A percentile compares a stretch with the other conserved stretches of the same genome.
Conservation (phyloP, 2,113 vertebrate genomes). For the Heteronetta atricapilla region DNA sequence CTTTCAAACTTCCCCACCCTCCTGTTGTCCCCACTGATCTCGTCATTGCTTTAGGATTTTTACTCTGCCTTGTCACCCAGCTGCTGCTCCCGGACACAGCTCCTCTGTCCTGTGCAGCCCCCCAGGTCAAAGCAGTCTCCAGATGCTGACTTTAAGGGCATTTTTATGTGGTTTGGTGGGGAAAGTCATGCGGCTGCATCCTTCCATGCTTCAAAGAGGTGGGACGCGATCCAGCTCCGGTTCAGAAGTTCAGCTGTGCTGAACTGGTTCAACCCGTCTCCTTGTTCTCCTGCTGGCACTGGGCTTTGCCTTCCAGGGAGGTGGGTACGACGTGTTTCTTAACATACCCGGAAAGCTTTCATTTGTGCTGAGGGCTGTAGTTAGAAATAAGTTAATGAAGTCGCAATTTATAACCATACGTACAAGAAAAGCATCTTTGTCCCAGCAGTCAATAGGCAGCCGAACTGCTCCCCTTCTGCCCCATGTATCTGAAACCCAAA, state of each 20-base stretch:
- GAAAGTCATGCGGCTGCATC: background rate
- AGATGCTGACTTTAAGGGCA: background rate
- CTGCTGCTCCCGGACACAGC: background rate
- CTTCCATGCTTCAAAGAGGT: background rate
- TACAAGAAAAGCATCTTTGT: background rate
- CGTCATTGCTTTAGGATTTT: background rate
- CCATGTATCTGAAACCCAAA: background rate
- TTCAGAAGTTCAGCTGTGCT: slow-evolving; percentile 27
- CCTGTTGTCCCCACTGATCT: background rate
- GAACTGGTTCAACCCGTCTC: slow-evolving; percentile 6
- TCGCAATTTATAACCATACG: background rate
- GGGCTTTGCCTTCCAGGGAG: background rate
- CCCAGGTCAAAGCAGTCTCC: background rate
- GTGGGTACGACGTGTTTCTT: background rate
- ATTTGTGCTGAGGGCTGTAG: background rate
- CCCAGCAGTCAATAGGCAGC: background rate
- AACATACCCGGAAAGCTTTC: background rate
- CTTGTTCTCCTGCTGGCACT: fast-evolving
- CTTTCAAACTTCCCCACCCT: background rate
- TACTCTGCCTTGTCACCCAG: background rate
- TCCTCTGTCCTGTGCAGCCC: background rate
- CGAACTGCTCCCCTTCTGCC: background rate
- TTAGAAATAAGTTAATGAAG: background rate
- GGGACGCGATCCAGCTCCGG: background rate
- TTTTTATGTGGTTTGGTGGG: background rate